These are phyloP conservation scores for Drosophila heteroneura DNA, from an alignment of 2,888 invertebrate genomes.

Conservation along the genomic window DNA sequence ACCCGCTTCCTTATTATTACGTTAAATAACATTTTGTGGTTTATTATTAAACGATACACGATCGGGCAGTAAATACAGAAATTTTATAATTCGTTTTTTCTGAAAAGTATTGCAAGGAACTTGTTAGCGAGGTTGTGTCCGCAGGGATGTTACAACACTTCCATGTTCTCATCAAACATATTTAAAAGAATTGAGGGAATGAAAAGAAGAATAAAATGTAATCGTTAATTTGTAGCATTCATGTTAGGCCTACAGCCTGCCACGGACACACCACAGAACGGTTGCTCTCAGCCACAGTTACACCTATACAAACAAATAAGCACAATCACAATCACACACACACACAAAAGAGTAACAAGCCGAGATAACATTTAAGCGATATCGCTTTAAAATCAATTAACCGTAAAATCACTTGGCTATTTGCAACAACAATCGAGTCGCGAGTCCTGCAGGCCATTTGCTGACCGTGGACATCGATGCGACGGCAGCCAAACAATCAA, in stretches of 20 bases:
- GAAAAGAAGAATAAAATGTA: not conserved
- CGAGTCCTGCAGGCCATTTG: slow-evolving; percentile 45
- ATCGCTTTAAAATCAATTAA: slow-evolving; percentile 85
- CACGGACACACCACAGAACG: slow-evolving; percentile 6
- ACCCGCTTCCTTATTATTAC: no score
- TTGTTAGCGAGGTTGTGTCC: not conserved
- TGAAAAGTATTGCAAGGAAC: no score
- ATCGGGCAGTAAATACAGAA: no score
- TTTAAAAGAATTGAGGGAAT: not conserved
- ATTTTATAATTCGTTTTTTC: no score
- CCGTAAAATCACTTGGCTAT: slow-evolving; percentile 84
- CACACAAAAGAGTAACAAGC: slow-evolving; percentile 46
- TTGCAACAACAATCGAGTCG: slow-evolving; percentile 74
- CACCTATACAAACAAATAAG: not conserved
- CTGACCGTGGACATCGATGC: slow-evolving; percentile 51
- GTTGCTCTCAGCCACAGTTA: slow-evolving; percentile 2
- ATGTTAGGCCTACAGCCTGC: not conserved
- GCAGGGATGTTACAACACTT: not conserved
- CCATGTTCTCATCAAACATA: not conserved
- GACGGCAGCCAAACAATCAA: slow-evolving; percentile 65
- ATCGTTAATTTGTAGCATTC: slow-evolving; percentile 7
- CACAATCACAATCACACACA: not conserved
- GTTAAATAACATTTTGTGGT: no score
- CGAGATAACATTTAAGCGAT: slow-evolving; percentile 81
- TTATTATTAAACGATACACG: no score